Percentiles rank a stretch among this genome's conserved stretches.
phyloP scores from a whole-genome alignment of 2,888 invertebrate species.

The Torymus tubicola region DNA sequence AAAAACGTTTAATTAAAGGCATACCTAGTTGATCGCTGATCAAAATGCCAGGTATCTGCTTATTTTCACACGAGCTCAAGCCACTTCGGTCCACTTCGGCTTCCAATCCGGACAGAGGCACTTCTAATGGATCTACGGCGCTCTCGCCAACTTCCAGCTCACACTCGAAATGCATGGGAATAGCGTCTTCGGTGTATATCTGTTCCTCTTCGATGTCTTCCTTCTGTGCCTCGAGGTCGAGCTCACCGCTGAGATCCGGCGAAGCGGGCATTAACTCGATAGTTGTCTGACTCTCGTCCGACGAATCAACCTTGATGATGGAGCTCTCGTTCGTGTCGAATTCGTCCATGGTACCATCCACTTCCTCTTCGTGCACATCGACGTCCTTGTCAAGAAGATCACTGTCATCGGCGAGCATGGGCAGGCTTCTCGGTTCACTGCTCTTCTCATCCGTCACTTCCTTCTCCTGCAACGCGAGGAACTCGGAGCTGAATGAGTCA shows the following conservation, averaged over 20 bases:
- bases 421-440: neutral
- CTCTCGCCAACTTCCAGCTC: constrained; percentile 70
- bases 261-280: constrained; percentile 72
- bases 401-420: neutral
- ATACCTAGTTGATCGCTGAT: constrained; percentile 47
- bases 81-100: constrained; percentile 20
- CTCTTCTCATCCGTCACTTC: constrained; percentile 1
- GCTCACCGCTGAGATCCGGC: constrained; percentile 60
- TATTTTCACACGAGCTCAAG: constrained; percentile 24
- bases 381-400: constrained; percentile 47
- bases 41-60: constrained; percentile 29
- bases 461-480: neutral
- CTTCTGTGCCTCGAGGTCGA: constrained; percentile 26
- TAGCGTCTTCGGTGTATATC: constrained; percentile 66
- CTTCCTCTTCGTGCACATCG: constrained; percentile 55
- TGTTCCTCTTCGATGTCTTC: neutral
- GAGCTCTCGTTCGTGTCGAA: constrained; percentile 58
- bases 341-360: constrained; percentile 48
- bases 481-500: constrained; percentile 33
- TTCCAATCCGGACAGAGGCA: constrained; percentile 52
- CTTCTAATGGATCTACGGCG: constrained; percentile 62
- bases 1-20: neutral
- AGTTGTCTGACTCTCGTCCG: constrained; percentile 73
- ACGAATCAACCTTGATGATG: constrained; percentile 72
- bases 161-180: constrained; percentile 71